A percentile compares a stretch with the other conserved stretches of the same genome.
phyloP scores from a whole-genome alignment of 2,888 invertebrate species.

The Melitaea athalia region DNA sequence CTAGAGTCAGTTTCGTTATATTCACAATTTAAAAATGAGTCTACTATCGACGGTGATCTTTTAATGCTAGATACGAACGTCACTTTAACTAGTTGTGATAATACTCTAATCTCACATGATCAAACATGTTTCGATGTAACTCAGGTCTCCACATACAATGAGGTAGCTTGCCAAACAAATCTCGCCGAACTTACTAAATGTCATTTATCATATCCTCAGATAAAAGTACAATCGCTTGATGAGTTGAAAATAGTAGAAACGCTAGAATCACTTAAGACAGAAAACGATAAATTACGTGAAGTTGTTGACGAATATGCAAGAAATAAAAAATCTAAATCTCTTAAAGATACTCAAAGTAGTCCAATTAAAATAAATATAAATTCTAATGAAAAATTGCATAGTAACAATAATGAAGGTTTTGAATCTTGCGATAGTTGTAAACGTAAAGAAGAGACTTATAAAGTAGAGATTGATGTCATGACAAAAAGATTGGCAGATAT shows the following conservation, averaged over 20 bases:
- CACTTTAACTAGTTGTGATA: conserved; percentile 65
- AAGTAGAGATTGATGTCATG: conserved; percentile 48
- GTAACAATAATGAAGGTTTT: conserved; percentile 10
- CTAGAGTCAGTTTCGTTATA: conserved; percentile 56
- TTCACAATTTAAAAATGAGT: conserved; percentile 64
- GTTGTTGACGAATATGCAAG: conserved; percentile 46
- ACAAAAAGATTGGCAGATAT: conserved; percentile 50
- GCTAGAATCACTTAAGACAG: conserved; percentile 51
- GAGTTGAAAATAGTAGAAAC: conserved; percentile 47
- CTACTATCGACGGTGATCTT: conserved; percentile 69
- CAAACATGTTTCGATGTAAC: conserved; percentile 68
- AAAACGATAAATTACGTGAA: conserved; percentile 55
- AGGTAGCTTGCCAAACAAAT: conserved; percentile 58
- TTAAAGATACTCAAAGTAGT: conserved; percentile 49
- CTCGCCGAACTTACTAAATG: conserved; percentile 44
- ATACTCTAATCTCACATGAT: conserved; percentile 61
- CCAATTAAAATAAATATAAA: conserved; percentile 45
- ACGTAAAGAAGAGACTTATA: conserved; percentile 40
- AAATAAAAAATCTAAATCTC: conserved; percentile 33
- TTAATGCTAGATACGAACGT: conserved; percentile 75
- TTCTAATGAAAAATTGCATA: neutral
- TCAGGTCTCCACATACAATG: conserved; percentile 54
- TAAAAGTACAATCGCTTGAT: conserved; percentile 47
- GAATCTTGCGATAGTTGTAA: conserved; percentile 45
- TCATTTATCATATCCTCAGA: conserved; percentile 44